Percentiles rank a stretch among this genome's conserved stretches.
Conservation (phyloP, 2,113 vertebrate species). For the Rhinichthys klamathensis region DNA sequence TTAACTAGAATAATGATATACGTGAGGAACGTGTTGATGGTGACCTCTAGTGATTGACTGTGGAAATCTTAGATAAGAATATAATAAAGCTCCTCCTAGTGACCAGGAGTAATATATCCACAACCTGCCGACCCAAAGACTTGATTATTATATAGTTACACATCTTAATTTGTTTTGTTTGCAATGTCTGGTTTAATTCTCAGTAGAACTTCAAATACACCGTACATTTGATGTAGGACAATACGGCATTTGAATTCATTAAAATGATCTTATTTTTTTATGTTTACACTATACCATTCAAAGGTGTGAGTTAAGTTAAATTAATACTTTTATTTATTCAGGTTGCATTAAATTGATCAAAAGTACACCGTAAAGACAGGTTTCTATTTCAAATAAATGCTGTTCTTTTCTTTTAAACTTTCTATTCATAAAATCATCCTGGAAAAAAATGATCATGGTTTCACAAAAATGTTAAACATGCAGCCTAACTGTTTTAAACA, state of each 20-base stretch:
- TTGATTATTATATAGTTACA: neutral
- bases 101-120: neutral
- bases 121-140: neutral
- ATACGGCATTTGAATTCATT: neutral
- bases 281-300: neutral
- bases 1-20: neutral
- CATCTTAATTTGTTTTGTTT: neutral
- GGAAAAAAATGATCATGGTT: neutral
- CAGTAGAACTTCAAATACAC: neutral
- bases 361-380: no score
- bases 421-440: neutral
- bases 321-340: neutral
- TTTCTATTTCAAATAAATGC: no score
- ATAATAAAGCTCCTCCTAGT: neutral
- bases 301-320: neutral
- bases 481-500: neutral
- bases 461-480: neutral
- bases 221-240: no score
- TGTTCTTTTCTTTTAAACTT: neutral
- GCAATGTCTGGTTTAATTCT: neutral
- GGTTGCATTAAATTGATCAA: neutral
- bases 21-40: neutral
- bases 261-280: neutral
- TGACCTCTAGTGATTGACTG: constrained; percentile 19
- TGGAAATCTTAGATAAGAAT: neutral